Evolutionary conservation across 2,113 vertebrate genomes (phyloP).

Genomic region (Caranx ignobilis): DNA sequence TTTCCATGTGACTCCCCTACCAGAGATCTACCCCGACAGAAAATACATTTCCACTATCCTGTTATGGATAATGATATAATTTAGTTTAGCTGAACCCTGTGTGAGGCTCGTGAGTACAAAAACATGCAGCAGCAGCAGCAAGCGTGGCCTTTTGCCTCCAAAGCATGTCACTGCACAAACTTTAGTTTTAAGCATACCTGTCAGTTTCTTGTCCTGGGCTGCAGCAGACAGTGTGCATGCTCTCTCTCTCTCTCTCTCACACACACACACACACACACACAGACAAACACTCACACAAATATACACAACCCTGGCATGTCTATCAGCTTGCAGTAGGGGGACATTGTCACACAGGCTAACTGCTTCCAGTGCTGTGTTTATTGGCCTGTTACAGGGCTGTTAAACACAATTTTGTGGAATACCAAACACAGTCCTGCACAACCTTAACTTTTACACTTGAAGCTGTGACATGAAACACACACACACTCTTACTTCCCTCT

Average conservation of each 20-base stretch:
- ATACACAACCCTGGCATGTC: conserved; percentile 42
- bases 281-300: conserved; percentile 20
- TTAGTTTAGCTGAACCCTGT: conserved; percentile 46
- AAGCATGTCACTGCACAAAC: conserved; percentile 54
- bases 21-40: conserved; percentile 26
- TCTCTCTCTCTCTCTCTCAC: conserved; percentile 33
- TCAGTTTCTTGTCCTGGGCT: conserved; percentile 52
- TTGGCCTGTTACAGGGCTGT: conserved; percentile 75
- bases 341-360: conserved; percentile 66
- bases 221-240: conserved; percentile 48
- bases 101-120: conserved; percentile 41
- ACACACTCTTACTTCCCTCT: conserved; percentile 32
- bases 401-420: conserved; percentile 76
- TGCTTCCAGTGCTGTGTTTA: conserved; percentile 73
- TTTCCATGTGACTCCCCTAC: conserved; percentile 59
- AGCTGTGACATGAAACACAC: conserved; percentile 62
- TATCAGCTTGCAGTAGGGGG: conserved; percentile 46
- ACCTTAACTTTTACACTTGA: conserved; percentile 70
- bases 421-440: conserved; percentile 67
- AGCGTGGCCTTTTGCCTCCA: conserved; percentile 36
- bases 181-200: conserved; percentile 50
- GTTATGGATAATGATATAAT: conserved; percentile 59
- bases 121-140: conserved; percentile 13
- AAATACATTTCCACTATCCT: conserved; percentile 70
- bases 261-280: background rate